Evolutionary conservation across 2,113 vertebrate species (phyloP), one percentile per base, ranked within the genome.

Genomic region (Taurulus bubalis): DNA sequence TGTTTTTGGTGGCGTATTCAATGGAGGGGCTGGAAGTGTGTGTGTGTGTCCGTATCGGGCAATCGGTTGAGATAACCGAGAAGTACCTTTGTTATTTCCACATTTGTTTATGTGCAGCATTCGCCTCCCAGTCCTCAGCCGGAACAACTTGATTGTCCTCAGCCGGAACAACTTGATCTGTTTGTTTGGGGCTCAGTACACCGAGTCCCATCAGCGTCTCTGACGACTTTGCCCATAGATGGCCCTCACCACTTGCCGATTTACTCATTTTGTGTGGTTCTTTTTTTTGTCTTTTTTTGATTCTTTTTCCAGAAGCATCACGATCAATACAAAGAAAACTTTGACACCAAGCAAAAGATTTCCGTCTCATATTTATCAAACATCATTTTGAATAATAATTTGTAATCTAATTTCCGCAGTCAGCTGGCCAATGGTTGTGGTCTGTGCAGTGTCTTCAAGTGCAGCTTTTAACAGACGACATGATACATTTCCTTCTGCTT

Each of bases 41-140:
- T 42, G 40, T 42, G 40, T 73, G 77, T 83, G 47, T 69, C 18
- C 14, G 65, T 38, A 58, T 75, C 10, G 78, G 38, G 65, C 34
- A 71, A 51, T 2, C 15, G 24, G 30, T 7, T 75, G 11, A 42
- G 70, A 51, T 16, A 67, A 16, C 47, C 14, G 22, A 56, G 20
- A 28, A 24, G 65, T 67, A 1, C 63, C 51, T 68, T 65, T 0
- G 0, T n/a, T 32, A 73, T 76, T 83, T 77, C 71, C 34, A 65
- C 66, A 18, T 80, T 77, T 68, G 53, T 80, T 75, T 58, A 69
- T 18, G 45, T 34, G 36, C 30, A 32, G 28, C 47, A 20, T 63
- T 51, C 49, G 64, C 75, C 45, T 69, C 24, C 32, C 26, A 2
- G 20, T 73, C 65, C 6, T 62, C 75, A 83, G 74, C 55, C 7